Percentiles rank a stretch among this genome's conserved stretches.
Conservation (phyloP, 2,113 vertebrate genomes). For the Uria aalge region DNA sequence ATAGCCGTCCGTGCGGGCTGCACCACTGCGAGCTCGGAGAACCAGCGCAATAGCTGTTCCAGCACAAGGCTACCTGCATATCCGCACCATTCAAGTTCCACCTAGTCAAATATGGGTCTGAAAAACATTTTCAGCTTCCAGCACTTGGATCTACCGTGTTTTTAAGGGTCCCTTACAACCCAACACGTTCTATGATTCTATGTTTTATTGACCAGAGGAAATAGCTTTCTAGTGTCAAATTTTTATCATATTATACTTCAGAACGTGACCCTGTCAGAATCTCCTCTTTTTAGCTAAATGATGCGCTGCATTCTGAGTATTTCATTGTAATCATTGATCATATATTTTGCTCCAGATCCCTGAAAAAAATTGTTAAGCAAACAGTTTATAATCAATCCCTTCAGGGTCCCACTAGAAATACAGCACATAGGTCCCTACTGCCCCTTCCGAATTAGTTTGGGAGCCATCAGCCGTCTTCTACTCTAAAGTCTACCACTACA, state of each 20-base stretch:
- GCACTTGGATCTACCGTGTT: not conserved
- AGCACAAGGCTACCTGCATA: not conserved
- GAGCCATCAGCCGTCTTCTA: not conserved
- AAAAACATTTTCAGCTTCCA: not conserved
- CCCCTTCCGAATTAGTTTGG: not conserved
- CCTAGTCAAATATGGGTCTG: not conserved
- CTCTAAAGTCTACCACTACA: not conserved
- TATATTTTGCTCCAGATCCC: not conserved
- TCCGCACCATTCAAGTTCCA: not conserved
- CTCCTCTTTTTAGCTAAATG: not conserved
- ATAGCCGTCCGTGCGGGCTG: not conserved
- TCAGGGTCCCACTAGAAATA: not conserved
- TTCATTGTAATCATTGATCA: not conserved
- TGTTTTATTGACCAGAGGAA: not conserved
- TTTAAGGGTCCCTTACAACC: not conserved
- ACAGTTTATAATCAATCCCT: not conserved
- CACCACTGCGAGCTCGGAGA: not conserved
- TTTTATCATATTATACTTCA: not conserved
- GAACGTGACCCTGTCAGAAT: not conserved
- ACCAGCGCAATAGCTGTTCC: not conserved
- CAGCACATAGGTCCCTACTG: not conserved
- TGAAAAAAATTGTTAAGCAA: not conserved
- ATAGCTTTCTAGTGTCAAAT: not conserved
- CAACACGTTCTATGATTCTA: too few species aligned
- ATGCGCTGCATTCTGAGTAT: not conserved